phyloP scores from a whole-genome alignment of 64 coral and sea anemone species.

The Trachythela sp. region DNA sequence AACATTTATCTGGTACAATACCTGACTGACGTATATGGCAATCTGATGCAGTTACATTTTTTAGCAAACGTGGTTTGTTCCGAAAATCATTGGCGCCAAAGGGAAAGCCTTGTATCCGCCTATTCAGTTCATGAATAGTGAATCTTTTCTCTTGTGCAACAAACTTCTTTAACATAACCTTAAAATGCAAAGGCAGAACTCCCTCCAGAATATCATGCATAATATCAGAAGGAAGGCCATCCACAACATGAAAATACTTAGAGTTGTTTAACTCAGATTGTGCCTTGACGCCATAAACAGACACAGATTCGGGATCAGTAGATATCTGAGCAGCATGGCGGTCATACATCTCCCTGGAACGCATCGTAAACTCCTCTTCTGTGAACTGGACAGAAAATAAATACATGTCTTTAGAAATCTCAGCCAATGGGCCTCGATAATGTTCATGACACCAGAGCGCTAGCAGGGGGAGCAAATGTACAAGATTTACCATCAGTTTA shows the following conservation, averaged over 20 bases:
- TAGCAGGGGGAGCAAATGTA: too few species aligned
- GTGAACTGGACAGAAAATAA: too few species aligned
- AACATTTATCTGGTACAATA: background rate
- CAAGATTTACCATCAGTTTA: too few species aligned
- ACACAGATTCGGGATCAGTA: constrained; percentile 1
- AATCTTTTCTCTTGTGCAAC: background rate
- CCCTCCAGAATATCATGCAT: constrained; percentile 12
- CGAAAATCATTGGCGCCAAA: background rate
- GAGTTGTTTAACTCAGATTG: constrained; percentile 14
- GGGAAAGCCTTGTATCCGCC: background rate
- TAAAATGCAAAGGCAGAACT: constrained; percentile 23
- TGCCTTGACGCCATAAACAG: constrained; percentile 21
- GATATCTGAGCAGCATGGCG: too few species aligned
- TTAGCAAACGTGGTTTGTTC: background rate
- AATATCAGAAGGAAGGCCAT: constrained; percentile 8
- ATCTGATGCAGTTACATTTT: background rate
- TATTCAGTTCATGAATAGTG: background rate
- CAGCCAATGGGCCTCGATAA: too few species aligned
- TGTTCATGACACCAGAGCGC: too few species aligned
- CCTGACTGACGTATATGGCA: background rate
- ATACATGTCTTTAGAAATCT: too few species aligned
- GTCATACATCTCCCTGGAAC: too few species aligned
- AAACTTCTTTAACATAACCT: constrained; percentile 14
- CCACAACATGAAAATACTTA: constrained; percentile 25
- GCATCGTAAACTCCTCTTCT: too few species aligned